Base-by-base conservation (phyloP, 2,113 vertebrate species). In the Chloroceryle aenea region DNA sequence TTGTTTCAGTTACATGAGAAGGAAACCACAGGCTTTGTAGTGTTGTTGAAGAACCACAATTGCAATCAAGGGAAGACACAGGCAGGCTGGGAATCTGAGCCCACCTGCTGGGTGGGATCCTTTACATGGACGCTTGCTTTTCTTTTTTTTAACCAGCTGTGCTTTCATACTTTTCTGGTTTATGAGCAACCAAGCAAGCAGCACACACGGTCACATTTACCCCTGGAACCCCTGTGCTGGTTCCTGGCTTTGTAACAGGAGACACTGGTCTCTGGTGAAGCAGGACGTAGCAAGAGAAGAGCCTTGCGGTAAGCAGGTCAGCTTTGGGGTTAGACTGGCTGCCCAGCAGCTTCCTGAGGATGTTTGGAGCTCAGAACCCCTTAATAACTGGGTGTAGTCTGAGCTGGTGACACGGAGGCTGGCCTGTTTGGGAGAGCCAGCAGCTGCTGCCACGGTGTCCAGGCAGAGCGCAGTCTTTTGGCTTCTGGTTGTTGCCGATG, bases 361-460 rank as follows among this genome's bases (percentile, higher is more conserved):
- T 23, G 48, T 29, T 22, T 30, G 50, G 30, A 43, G 47, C 26
- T 62, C 6, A 11, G 21, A 66, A 22, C 1, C 32, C 10, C 20
- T 3, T 53, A 69, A 32, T 87, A 14, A 32, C 16, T 23, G 58
- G 78, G 67, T 72, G 47, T 68, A 43, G 34, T 55, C 43, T 0
- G 1, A 43, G 71, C 4, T 40, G 50, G 53, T 79, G 87, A 30
- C 8, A 5, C 0, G 0, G 32, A 42, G 29, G 29, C 12, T 0
- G 3, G 23, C 32, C 52, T 25, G 7, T 32, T 9, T 6, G 30
- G 30, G n/a, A 47, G 40, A 26, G 21, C 21, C 10, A 3, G 2
- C 6, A 29, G 43, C 66, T 45, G 29, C 16, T 2, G 5, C 8
- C 34, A 3, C 16, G n/a, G 32, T 5, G 0, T 45, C 63, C 12